A percentile compares a stretch with the other conserved stretches of the same genome.
Conservation (phyloP, 2,113 vertebrate genomes). For the Grammomys surdaster region DNA sequence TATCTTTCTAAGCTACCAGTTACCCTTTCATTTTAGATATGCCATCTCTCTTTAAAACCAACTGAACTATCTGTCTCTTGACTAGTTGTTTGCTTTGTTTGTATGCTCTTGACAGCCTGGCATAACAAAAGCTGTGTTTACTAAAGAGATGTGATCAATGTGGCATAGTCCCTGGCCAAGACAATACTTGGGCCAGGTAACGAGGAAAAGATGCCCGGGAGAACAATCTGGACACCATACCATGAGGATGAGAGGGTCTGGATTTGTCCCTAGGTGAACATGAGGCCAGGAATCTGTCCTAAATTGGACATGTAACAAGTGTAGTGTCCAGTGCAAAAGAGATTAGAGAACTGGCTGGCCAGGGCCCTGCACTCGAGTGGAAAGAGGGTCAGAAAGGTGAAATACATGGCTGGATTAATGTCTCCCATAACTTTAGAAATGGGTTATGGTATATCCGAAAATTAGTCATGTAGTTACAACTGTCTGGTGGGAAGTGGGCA, state of each 20-base stretch:
- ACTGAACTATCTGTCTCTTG: background rate
- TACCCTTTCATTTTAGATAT: background rate
- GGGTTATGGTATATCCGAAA: slow-evolving; percentile 2
- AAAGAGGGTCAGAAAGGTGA: slow-evolving; percentile 25
- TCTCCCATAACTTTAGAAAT: slow-evolving; percentile 47
- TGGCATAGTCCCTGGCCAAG: background rate
- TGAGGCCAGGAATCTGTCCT: background rate
- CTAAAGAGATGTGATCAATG: slow-evolving; percentile 41
- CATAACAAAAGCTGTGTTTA: slow-evolving; percentile 49
- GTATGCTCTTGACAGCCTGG: slow-evolving; percentile 11
- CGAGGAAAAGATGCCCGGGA: slow-evolving; percentile 15
- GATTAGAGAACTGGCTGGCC: background rate
- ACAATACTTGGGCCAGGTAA: background rate
- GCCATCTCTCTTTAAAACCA: background rate
- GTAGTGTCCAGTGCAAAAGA: slow-evolving; percentile 11
- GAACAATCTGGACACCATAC: background rate
- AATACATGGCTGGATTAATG: slow-evolving; percentile 20
- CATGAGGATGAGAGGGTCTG: background rate
- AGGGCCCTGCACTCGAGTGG: background rate
- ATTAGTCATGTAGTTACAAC: background rate
- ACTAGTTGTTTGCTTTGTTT: slow-evolving; percentile 36
- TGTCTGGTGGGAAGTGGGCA: background rate
- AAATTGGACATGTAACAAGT: slow-evolving; percentile 40
- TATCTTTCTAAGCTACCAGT: background rate
- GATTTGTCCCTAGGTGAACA: slow-evolving; percentile 26